phyloP scores from a whole-genome alignment of 2,888 invertebrate genomes.

The Phaonia tiefii region DNA sequence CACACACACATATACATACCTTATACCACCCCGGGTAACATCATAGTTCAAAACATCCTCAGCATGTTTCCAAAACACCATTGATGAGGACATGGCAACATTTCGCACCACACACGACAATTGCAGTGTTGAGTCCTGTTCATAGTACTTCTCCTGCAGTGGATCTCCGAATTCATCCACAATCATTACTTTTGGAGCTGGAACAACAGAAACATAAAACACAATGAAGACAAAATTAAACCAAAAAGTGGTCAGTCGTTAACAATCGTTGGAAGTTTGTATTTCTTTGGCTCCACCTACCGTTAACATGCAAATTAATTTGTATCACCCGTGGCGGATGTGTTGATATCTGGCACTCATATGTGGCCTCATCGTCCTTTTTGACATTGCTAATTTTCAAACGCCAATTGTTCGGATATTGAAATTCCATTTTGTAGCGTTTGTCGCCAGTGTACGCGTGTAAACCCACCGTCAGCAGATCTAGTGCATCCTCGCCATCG shows the following conservation, averaged over 20 bases:
- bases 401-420: constrained; percentile 83
- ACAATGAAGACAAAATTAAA: not conserved
- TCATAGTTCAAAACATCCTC: constrained; percentile 82
- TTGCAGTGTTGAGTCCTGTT: constrained; percentile 83
- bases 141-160: constrained; percentile 82
- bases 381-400: constrained; percentile 82
- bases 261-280: not conserved
- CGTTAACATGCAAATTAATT: constrained; percentile 81
- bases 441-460: constrained; percentile 86
- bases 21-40: constrained; percentile 82
- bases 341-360: constrained; percentile 82
- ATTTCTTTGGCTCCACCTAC: constrained; percentile 72
- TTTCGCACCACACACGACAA: constrained; percentile 82
- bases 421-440: constrained; percentile 82
- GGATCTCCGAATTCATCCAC: constrained; percentile 82
- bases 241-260: not conserved
- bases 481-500: constrained; percentile 83
- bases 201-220: constrained; percentile 33
- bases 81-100: constrained; percentile 82
- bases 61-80: constrained; percentile 82
- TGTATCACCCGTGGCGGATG: constrained; percentile 82
- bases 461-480: constrained; percentile 85
- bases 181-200: constrained; percentile 83
- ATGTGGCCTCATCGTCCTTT: constrained; percentile 82
- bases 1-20: constrained; percentile 73